phyloP scores from a whole-genome alignment of 2,113 vertebrate species.

The Jaculus jaculus region DNA sequence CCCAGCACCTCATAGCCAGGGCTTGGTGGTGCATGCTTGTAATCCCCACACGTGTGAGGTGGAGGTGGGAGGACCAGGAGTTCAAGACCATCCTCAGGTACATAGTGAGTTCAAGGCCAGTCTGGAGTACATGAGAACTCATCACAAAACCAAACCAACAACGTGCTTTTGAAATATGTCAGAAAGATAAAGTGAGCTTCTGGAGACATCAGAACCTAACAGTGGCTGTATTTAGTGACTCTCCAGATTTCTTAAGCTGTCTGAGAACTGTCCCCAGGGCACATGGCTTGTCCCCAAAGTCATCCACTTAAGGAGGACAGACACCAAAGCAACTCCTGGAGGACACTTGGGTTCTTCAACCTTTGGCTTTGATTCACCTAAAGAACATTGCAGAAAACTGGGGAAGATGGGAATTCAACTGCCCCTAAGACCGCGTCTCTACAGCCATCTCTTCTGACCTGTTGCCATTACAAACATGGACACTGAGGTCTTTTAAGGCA shows the following conservation, averaged over 20 bases:
- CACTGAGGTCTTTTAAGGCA: neutral
- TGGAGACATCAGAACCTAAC: constrained; percentile 43
- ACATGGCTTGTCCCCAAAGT: neutral
- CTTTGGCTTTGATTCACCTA: neutral
- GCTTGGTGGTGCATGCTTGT: too few relatives aligned
- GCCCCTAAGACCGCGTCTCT: neutral
- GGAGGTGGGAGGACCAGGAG: too few relatives aligned
- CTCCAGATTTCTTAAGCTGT: neutral
- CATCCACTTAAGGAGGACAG: neutral
- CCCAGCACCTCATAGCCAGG: too few relatives aligned
- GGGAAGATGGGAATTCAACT: neutral
- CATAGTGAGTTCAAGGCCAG: too few relatives aligned
- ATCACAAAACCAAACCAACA: neutral
- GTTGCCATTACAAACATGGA: neutral
- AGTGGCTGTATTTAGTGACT: constrained; percentile 7
- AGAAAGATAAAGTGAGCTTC: neutral
- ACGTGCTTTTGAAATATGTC: neutral
- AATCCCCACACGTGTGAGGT: too few relatives aligned
- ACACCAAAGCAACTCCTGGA: neutral
- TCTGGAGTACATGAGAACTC: too few relatives aligned
- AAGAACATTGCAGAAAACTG: neutral
- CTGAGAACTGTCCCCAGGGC: constrained; percentile 6
- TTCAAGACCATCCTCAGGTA: too few relatives aligned
- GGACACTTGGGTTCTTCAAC: neutral
- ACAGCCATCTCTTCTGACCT: neutral